phyloP scores from a whole-genome alignment of 2,113 vertebrate species.

The Pachypanchax playfairii region DNA sequence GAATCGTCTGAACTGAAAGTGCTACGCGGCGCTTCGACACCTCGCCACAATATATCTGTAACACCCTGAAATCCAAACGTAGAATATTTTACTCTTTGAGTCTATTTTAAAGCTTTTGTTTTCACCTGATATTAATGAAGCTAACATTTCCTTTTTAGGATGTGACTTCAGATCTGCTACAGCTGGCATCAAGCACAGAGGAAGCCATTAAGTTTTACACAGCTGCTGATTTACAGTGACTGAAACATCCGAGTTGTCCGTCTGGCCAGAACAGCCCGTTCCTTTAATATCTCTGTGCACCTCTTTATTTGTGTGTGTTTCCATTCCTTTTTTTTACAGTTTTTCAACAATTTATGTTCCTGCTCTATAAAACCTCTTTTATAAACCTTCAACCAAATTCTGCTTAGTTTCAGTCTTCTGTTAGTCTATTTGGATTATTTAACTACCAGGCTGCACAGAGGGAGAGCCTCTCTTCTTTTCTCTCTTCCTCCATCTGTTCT shows the following conservation, averaged over 20 bases:
- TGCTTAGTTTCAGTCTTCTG: constrained; percentile 4
- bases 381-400: constrained; percentile 23
- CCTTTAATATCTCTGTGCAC: constrained; percentile 4
- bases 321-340: background rate
- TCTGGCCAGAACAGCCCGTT: constrained; percentile 14
- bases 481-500: background rate
- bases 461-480: background rate
- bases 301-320: background rate
- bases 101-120: background rate
- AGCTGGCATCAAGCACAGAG: constrained; percentile 4
- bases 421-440: constrained; percentile 25
- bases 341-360: background rate
- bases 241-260: constrained; percentile 44
- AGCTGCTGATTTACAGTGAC: constrained; percentile 39
- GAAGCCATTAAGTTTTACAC: constrained; percentile 27
- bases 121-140: constrained; percentile 1
- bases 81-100: too few species aligned
- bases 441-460: background rate
- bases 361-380: background rate
- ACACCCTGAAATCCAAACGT: too few species aligned
- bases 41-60: too few species aligned
- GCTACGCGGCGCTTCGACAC: too few species aligned
- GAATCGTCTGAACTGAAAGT: too few species aligned
- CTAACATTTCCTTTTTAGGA: constrained; percentile 12
- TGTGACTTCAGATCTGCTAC: constrained; percentile 1